These are phyloP conservation scores for Characodon lateralis DNA, from an alignment of 2,797 vertebrate genomes.

Conservation along the genomic window DNA sequence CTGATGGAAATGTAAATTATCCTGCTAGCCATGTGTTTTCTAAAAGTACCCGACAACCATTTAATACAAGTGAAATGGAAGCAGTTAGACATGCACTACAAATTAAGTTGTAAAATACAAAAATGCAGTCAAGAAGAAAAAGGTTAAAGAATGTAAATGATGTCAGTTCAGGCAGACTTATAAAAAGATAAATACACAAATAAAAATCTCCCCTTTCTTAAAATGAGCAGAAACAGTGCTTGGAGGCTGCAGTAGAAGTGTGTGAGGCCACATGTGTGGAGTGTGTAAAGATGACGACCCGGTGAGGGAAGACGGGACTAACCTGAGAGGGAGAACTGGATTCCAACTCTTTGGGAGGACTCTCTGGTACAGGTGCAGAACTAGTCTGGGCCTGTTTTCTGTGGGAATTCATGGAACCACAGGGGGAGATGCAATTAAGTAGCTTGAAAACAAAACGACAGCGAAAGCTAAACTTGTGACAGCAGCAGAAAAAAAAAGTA, in stretches of 20 bases:
- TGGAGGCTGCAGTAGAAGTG: not conserved
- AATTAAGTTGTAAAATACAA: slow-evolving; percentile 9
- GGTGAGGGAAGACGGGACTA: slow-evolving; percentile 29
- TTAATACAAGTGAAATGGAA: slow-evolving; percentile 21
- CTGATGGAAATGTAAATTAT: slow-evolving; percentile 55
- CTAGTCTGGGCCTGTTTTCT: slow-evolving; percentile 89
- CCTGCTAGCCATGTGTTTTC: slow-evolving; percentile 10
- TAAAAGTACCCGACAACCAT: slow-evolving; percentile 2
- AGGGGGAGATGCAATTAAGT: not conserved
- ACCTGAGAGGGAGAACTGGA: slow-evolving; percentile 87
- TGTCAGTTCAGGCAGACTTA: not conserved
- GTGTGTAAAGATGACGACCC: not conserved
- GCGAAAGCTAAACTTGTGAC: not conserved
- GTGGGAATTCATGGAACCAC: slow-evolving; percentile 33
- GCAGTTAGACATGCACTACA: slow-evolving; percentile 21
- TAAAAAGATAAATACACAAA: not conserved
- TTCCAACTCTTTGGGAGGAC: slow-evolving; percentile 87
- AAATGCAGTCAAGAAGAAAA: slow-evolving; percentile 5
- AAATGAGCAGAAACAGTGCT: not conserved
- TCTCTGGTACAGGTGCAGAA: slow-evolving; percentile 77
- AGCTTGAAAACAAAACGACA: not conserved
- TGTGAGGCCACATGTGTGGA: not conserved
- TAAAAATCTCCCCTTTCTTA: not conserved
- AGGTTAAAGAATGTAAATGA: not conserved
- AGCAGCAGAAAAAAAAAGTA: not conserved